Evolutionary conservation across 37 sponge, comb jelly and placozoan genomes (phyloP).

Genomic region (Oopsacas minuta): DNA sequence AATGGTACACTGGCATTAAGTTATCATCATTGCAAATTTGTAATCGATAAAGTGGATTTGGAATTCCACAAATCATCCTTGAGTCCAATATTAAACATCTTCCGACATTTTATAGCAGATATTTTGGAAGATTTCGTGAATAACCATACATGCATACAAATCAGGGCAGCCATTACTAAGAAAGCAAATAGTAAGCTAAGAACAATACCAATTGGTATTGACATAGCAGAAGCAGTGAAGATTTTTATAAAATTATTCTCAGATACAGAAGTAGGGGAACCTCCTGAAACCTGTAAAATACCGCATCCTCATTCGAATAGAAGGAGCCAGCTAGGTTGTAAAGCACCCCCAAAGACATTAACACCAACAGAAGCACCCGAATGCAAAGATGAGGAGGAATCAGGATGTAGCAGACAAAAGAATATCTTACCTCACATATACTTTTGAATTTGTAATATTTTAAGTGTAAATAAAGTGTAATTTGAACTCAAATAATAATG

Average conservation of each 20-base stretch:
- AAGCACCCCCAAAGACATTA: background rate
- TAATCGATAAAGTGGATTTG: background rate
- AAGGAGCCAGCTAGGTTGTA: background rate
- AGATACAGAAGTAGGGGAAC: background rate
- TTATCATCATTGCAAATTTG: background rate
- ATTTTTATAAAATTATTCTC: background rate
- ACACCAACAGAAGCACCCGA: background rate
- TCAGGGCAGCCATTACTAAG: background rate
- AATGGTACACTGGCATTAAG: background rate
- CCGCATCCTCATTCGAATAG: background rate
- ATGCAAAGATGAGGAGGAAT: background rate
- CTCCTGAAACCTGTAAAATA: background rate
- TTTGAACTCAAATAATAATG: no score
- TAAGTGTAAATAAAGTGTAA: no score
- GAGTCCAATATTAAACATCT: background rate
- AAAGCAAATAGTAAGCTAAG: background rate
- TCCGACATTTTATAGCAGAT: background rate
- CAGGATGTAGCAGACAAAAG: background rate
- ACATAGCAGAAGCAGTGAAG: background rate
- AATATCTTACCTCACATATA: background rate
- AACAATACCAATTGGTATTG: background rate
- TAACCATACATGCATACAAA: background rate
- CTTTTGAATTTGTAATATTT: no score
- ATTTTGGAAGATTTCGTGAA: background rate
- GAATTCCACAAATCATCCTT: background rate